Percentiles rank a stretch among this genome's conserved stretches.
Evolutionary conservation across 2,888 invertebrate genomes (phyloP).

Genomic region (Diarsia brunnea): DNA sequence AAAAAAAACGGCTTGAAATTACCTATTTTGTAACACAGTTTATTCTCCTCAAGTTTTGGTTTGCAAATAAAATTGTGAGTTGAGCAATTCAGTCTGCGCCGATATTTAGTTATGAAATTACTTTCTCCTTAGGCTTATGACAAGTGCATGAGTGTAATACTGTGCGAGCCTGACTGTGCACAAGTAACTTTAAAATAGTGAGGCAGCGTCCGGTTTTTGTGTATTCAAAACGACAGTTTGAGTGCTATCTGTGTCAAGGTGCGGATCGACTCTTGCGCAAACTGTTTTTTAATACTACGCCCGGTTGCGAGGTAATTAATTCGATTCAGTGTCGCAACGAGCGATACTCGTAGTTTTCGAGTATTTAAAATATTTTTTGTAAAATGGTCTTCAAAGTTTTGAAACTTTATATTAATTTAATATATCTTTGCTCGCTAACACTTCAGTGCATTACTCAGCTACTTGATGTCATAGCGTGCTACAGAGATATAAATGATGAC

Average conservation of each 20-base stretch:
- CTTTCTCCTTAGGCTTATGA: conserved; percentile 34
- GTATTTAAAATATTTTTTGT: conserved; percentile 70
- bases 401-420: conserved; percentile 48
- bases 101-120: conserved; percentile 29
- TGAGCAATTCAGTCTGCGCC: conserved; percentile 9
- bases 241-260: conserved; percentile 90
- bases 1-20: neutral
- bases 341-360: conserved; percentile 85
- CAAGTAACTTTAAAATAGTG: conserved; percentile 79
- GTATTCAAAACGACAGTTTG: conserved; percentile 90
- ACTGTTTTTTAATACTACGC: conserved; percentile 89
- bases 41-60: conserved; percentile 6
- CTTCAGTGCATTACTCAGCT: conserved; percentile 53
- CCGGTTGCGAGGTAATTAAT: conserved; percentile 90
- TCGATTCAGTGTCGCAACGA: conserved; percentile 89
- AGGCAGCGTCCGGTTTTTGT: conserved; percentile 90
- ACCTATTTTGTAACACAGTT: neutral
- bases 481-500: conserved; percentile 58
- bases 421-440: conserved; percentile 22
- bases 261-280: conserved; percentile 90
- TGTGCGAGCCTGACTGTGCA: conserved; percentile 47
- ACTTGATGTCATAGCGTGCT: conserved; percentile 60
- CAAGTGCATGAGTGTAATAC: conserved; percentile 45
- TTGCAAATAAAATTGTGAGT: conserved; percentile 6
- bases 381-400: conserved; percentile 61